Base-by-base conservation (phyloP, 2,797 vertebrate species). In the Eidolon dupreanum region DNA sequence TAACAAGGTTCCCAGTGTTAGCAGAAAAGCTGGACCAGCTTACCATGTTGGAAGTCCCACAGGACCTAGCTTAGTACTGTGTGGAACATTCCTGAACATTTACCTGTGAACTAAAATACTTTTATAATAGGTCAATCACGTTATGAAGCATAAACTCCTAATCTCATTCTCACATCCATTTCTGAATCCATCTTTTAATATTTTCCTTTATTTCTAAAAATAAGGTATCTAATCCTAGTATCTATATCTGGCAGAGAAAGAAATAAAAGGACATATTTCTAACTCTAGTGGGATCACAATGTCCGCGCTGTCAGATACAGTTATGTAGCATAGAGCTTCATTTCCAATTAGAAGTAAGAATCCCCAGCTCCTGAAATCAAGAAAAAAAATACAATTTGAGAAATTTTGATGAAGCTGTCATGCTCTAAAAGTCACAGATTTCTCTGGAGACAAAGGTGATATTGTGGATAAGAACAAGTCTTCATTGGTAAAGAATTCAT, bases 371-470 rank as follows among this genome's bases (percentile, higher is more conserved):
- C 94, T 96, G 53, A 97, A 98, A 97, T 43, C 9, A 49, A 91
- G 57, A 28, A 93, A 24, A 24, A 73, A 97, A 97, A 95, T 43
- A 75, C 20, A 96, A 90, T 97, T 96, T 97, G 86, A 97, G 38
- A 96, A 97, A 94, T n/a, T 97, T 65, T 96, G 94, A 98, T 98
- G 96, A 97, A 98, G 71, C 84, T 97, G 90, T 98, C 97, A 98
- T 97, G 53, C 94, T 98, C 96, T 97, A 74, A 97, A 98, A 98
- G 92, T 97, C 97, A 98, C 88, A 96, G 71, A 97, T 3, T 20
- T 93, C 96, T 93, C 97, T 95, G 49, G 97, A 94, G 97, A 98
- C 75, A 96, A 93, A 97, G 66, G 90, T 96, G 97, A 97, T 98
- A 97, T 96, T 97, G 74, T 93, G 41, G 77, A 84, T 92, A 95